Percentiles rank a stretch among this genome's conserved stretches.
Conservation (phyloP, 1,140 invertebrate species). For the Acromyrmex echinatior region DNA sequence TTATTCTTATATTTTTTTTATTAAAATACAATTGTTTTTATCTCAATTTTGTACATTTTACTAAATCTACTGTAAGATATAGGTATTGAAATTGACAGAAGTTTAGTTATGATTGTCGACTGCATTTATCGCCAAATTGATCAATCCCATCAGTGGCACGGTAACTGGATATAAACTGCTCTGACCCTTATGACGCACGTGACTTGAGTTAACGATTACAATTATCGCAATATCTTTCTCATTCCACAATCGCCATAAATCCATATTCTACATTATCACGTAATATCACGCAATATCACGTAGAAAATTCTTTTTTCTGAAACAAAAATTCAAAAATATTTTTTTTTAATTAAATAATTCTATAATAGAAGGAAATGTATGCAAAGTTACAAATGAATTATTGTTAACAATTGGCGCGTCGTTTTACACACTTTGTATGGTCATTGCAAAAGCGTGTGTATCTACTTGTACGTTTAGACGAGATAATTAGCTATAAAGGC, state of each 20-base stretch:
- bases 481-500: constrained; percentile 56
- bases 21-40: neutral
- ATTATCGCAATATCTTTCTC: constrained; percentile 39
- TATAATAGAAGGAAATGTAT: neutral
- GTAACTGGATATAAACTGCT: constrained; percentile 12
- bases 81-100: neutral
- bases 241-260: constrained; percentile 7
- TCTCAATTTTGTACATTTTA: neutral
- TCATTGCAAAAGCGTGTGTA: constrained; percentile 12
- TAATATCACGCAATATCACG: neutral
- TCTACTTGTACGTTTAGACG: constrained; percentile 36
- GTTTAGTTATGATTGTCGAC: constrained; percentile 20
- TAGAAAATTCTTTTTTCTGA: neutral
- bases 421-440: constrained; percentile 9
- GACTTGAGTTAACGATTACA: constrained; percentile 67
- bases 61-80: neutral
- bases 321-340: constrained; percentile 9
- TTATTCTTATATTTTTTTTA: neutral
- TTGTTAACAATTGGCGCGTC: neutral
- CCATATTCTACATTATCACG: neutral
- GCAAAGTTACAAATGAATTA: neutral
- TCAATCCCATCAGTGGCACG: constrained; percentile 41
- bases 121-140: constrained; percentile 36
- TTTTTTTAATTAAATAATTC: neutral
- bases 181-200: constrained; percentile 53